Evolutionary conservation across 2,797 vertebrate genomes (phyloP), one percentile per base, ranked within the genome.

Genomic region (Melopsittacus undulatus): DNA sequence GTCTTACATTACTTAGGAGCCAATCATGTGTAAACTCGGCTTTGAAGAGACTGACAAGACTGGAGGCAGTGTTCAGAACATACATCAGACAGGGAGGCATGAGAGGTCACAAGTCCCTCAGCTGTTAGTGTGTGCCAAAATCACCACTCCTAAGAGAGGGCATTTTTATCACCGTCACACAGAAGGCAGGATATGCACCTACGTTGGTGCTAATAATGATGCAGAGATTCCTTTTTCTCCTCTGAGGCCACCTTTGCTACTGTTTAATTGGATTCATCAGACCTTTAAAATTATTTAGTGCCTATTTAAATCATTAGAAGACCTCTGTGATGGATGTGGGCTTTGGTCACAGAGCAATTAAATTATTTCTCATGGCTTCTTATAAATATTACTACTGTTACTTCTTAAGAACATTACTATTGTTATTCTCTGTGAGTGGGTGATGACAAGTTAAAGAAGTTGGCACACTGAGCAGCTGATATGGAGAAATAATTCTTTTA

Each of bases 291-390:
- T 85, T 67, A 74, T 72, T 74, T 84, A 57, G 19, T 85, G 40
- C 57, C 40, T 78, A 11, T 74, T 95, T 77, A 93, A 83, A 90
- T 80, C 57, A 70, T 81, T 26, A 70, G 57, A 88, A 90, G 54
- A 75, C 67, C 49, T 90, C 43, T 32, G 21, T 57, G 76, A 63
- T 73, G 40, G 54, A 62, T 75, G 45, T 90, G 19, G 62, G 34
- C 43, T 84, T 87, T n/a, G 26, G 38, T 79, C 94, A 91, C 30
- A 36, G 69, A 87, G 51, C 34, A 93, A 32, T 73, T 24, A 49
- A 94, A 63, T 91, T 36, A 51, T 63, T 91, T 90, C 27, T 92
- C 7, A 23, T 92, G 40, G 10, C 46, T 88, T 83, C 80, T 88
- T 86, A 32, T 48, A 18, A 95, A 38, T 86, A 72, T 68, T 94